phyloP scores from a whole-genome alignment of 2,797 vertebrate genomes.

The Smutsia gigantea region DNA sequence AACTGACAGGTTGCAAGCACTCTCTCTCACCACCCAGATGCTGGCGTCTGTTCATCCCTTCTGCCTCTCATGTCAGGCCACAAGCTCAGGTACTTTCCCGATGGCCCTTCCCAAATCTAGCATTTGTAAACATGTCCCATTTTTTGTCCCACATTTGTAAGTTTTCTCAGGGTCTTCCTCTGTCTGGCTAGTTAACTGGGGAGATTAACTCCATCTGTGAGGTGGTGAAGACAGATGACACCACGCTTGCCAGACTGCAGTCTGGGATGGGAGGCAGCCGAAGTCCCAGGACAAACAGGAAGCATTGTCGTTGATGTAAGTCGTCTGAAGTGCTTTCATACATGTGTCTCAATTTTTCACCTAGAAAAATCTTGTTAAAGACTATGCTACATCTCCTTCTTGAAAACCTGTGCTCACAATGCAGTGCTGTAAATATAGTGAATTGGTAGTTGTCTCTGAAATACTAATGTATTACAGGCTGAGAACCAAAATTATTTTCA shows the following conservation, averaged over 20 bases:
- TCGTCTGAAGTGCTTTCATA: conserved; percentile 23
- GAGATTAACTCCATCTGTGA: conserved; percentile 59
- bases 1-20: neutral
- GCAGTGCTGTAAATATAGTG: conserved; percentile 16
- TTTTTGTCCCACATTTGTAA: neutral
- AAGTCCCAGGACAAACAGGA: conserved; percentile 37
- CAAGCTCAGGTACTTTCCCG: neutral
- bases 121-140: neutral
- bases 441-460: conserved; percentile 17
- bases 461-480: neutral
- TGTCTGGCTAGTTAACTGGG: conserved; percentile 19
- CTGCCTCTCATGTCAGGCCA: neutral
- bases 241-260: conserved; percentile 23
- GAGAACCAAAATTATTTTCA: conserved; percentile 13
- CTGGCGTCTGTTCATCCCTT: neutral
- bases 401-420: conserved; percentile 45
- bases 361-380: conserved; percentile 15
- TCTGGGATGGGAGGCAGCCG: neutral
- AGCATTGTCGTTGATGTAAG: conserved; percentile 44
- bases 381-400: neutral
- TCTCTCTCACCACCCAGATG: neutral
- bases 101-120: neutral
- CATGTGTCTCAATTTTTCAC: neutral
- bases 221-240: conserved; percentile 14
- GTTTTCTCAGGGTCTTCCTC: neutral